Evolutionary conservation across 92 coral and sea anemone genomes (phyloP), one percentile per base, ranked within the genome.

Genomic region (Galaxea fascicularis): DNA sequence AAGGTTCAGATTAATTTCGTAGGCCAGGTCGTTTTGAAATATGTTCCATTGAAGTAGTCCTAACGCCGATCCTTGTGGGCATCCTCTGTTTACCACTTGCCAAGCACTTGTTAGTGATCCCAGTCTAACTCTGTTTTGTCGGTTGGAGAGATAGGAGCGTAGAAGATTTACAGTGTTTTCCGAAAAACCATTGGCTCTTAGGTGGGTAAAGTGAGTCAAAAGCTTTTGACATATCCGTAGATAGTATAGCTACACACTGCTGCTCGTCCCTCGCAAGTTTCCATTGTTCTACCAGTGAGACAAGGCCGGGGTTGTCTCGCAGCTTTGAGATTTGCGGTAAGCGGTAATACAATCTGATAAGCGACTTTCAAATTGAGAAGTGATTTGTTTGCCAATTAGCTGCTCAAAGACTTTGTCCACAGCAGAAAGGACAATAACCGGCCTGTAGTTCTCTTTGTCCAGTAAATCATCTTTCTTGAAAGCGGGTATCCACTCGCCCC

Each of bases 401-500:
- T 78, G 56, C 47, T 89, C 89, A 77, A 89, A 84, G n/a, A 84
- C 80, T 63, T 83, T 84, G 54, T 81, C 71, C 26, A 68, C 65
- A 69, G 58, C 45, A 73, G 52, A 47, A 53, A 63, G 78, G 28
- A 81, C 76, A 4, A 75, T 79, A n/a, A 79, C 74, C 10, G 89
- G 89, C 49, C 92, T 66, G 78, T 87, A 87, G 62, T 88, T 83
- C 31, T 44, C 70, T 65, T 59, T 82, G 27, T 22, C 29, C 5
- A 52, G 83, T 12, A 16, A 56, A 74, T 87, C 91, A 52, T 82
- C 91, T 56, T 66, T 87, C 74, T 74, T 87, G 29, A 56, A 72
- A 10, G 58, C 63, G 39, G 91, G 91, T 21, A 57, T 60, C 91
- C 87, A 87, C 28, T 88, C 92, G 27, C 88, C 88, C 26, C 52